A percentile compares a stretch with the other conserved stretches of the same genome.
phyloP scores from a whole-genome alignment of 2,888 invertebrate genomes.

The Dynastes tityus region DNA sequence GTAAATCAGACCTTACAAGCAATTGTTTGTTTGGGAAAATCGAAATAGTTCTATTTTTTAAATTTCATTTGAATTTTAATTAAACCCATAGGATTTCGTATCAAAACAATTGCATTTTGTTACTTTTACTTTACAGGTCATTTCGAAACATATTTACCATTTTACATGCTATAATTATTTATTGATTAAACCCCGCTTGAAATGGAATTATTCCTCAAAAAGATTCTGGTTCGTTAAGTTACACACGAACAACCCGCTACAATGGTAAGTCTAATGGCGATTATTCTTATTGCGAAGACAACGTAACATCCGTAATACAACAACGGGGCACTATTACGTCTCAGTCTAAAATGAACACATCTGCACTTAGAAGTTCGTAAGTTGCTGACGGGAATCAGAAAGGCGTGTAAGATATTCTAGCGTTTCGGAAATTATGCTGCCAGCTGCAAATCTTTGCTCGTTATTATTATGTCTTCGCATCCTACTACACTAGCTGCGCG shows the following conservation, averaged over 20 bases:
- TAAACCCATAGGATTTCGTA: no score
- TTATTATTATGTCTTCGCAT: conserved; percentile 45
- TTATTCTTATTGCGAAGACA: conserved; percentile 39
- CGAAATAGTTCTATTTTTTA: no score
- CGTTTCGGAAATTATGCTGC: conserved; percentile 55
- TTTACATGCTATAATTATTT: background rate
- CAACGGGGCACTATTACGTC: background rate
- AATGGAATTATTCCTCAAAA: conserved; percentile 26
- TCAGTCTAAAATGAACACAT: conserved; percentile 52
- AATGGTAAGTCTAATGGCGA: conserved; percentile 41
- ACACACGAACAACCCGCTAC: conserved; percentile 30
- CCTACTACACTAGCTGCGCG: background rate
- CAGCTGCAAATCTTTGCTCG: conserved; percentile 54
- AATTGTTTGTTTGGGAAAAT: no score
- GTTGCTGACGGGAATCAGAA: conserved; percentile 56
- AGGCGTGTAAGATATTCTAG: conserved; percentile 52
- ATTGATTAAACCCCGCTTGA: background rate
- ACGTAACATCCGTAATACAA: conserved; percentile 42
- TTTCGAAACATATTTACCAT: no score
- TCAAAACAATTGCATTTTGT: no score
- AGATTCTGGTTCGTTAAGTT: conserved; percentile 29
- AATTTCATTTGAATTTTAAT: no score
- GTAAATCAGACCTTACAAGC: no score
- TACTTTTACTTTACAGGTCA: no score
- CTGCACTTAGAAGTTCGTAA: conserved; percentile 52